Percentiles rank a stretch among this genome's conserved stretches.
phyloP scores from a whole-genome alignment of 2,113 vertebrate species.

The Pheucticus melanocephalus region DNA sequence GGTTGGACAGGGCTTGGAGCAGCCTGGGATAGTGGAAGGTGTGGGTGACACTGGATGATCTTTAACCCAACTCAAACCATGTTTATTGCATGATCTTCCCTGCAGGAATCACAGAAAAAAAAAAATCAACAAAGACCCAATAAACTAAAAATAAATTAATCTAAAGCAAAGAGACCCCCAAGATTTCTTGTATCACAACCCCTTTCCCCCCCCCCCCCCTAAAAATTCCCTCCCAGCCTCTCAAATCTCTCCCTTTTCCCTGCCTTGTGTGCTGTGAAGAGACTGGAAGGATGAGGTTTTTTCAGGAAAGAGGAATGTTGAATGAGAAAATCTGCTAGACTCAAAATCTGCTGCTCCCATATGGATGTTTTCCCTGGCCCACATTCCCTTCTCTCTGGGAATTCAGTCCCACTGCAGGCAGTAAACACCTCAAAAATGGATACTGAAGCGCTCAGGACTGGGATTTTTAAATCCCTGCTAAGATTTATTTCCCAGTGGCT shows the following conservation, averaged over 20 bases:
- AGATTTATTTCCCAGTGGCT: constrained; percentile 24
- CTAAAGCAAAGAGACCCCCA: not conserved
- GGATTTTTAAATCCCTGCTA: not conserved
- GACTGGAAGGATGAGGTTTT: not conserved
- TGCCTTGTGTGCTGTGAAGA: not conserved
- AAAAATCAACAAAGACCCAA: not conserved
- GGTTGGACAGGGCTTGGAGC: fast-evolving
- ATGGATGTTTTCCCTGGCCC: not conserved
- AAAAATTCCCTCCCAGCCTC: not conserved
- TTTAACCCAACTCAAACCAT: not conserved
- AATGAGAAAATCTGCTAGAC: not conserved
- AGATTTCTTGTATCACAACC: not conserved
- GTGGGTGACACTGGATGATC: not conserved
- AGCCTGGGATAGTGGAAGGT: fast-evolving
- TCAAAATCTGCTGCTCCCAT: constrained; percentile 5
- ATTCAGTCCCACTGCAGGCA: not conserved
- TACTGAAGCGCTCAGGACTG: constrained; percentile 1
- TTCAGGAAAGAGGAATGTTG: not conserved
- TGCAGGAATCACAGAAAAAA: not conserved
- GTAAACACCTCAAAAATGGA: constrained; percentile 10
- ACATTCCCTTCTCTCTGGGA: not conserved
- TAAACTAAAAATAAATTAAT: not conserved
- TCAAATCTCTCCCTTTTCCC: not conserved
- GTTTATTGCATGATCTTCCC: not conserved
- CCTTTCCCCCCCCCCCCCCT: fast-evolving